These are phyloP conservation scores for Cheirogaleus medius DNA, from an alignment of 2,113 vertebrate genomes.

Conservation along the genomic window DNA sequence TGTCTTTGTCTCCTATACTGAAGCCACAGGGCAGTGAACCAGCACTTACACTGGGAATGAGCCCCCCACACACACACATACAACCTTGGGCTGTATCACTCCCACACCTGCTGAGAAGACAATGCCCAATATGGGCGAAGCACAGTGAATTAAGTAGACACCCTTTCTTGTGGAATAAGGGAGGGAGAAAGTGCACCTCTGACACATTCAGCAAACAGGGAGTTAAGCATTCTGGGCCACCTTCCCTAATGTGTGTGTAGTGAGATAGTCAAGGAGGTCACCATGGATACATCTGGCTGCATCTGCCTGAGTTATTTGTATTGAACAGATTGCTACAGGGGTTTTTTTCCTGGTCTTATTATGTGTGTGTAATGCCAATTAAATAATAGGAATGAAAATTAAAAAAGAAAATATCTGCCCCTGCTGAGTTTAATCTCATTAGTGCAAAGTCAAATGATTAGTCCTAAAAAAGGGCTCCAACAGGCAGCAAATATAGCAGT, in stretches of 20 bases:
- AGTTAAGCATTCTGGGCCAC: slow-evolving; percentile 26
- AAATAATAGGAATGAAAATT: slow-evolving; percentile 76
- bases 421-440: slow-evolving; percentile 75
- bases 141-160: neutral
- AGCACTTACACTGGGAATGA: neutral
- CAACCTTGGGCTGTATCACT: neutral
- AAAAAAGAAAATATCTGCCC: slow-evolving; percentile 73
- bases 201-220: neutral
- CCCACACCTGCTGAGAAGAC: neutral
- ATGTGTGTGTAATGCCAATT: slow-evolving; percentile 72
- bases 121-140: neutral
- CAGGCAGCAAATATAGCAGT: slow-evolving; percentile 36
- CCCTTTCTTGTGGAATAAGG: neutral
- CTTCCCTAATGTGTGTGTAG: neutral
- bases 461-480: slow-evolving; percentile 47
- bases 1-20: neutral
- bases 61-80: neutral
- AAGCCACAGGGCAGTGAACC: neutral
- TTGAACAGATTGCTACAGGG: slow-evolving; percentile 72
- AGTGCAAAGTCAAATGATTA: slow-evolving; percentile 76
- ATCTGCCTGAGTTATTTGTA: slow-evolving; percentile 70
- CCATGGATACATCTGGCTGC: slow-evolving; percentile 73
- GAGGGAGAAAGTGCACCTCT: neutral
- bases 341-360: slow-evolving; percentile 63
- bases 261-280: slow-evolving; percentile 38